Evolutionary conservation across 2,797 vertebrate genomes (phyloP), one percentile per base, ranked within the genome.

Genomic region (Macrochelys suwanniensis): DNA sequence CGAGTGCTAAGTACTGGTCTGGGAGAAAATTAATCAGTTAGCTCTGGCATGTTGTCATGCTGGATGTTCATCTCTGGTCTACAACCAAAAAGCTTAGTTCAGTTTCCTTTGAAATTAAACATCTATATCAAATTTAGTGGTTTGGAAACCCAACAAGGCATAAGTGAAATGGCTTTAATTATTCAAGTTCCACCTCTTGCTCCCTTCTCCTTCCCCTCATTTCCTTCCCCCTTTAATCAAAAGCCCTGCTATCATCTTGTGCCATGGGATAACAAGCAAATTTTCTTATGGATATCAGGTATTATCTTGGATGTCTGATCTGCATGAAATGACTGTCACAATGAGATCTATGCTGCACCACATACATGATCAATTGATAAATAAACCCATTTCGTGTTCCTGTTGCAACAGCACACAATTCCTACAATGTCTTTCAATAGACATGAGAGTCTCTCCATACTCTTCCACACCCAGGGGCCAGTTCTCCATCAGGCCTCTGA

Each of bases 21-120:
- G 85, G 37, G 89, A 95, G 61, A 90, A 94, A 93, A 96, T 87
- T 57, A 59, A 56, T 95, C 76, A 88, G 92, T 95, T 95, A 88
- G 59, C 45, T 89, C 37, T 76, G 37, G 3, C 45, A 23, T 86
- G 4, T 86, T 96, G 59, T 92, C 91, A 89, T 79, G 49, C 68
- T 89, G 37, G 61, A 76, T 89, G 96, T 95, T 88, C 86, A 90
- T 59, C 79, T 89, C 88, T 77, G 33, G 86, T 89, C 50, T 42
- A 80, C 77, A 79, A 94, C 84, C 25, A 90, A 79, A 28, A 91
- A 86, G 71, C 42, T 80, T 91, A 91, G 85, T 95, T 92, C 87
- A 45, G 61, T 78, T 94, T 91, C 89, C 77, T 95, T 93, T 94
- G 90, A 97, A 97, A 97, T 93, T 97, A 97, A 97, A 97, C 94